Conservation (phyloP, 2,888 invertebrate genomes). For the Orthosia cruda region DNA sequence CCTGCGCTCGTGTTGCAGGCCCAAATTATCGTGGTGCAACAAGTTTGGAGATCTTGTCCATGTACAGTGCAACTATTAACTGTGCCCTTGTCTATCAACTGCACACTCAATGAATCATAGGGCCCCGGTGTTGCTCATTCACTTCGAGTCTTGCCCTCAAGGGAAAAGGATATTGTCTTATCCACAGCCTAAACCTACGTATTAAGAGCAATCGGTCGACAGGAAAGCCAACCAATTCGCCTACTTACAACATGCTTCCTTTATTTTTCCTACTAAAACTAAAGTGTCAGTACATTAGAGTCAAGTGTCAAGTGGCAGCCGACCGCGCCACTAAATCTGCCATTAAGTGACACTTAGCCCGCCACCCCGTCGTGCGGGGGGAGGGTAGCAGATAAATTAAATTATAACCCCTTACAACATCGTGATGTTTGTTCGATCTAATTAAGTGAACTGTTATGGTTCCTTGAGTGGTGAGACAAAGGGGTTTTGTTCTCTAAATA, state of each 20-base stretch:
- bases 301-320: conserved; percentile 53
- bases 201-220: background rate
- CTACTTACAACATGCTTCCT: background rate
- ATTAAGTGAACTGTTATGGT: conserved; percentile 43
- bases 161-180: too few species aligned
- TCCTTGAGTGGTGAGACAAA: conserved; percentile 7
- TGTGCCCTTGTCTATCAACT: too few species aligned
- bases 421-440: conserved; percentile 49
- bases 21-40: too few species aligned
- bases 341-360: conserved; percentile 60
- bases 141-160: too few species aligned
- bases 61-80: too few species aligned
- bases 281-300: conserved; percentile 56
- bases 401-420: conserved; percentile 50
- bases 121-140: too few species aligned
- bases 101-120: too few species aligned
- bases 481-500: background rate
- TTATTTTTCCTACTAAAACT: conserved; percentile 36
- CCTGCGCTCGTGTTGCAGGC: too few species aligned
- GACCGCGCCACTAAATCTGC: conserved; percentile 66
- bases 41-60: too few species aligned
- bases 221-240: background rate
- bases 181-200: background rate
- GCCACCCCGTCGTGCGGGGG: background rate
- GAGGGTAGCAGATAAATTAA: conserved; percentile 40